These are phyloP conservation scores for Myotis brandtii DNA, from an alignment of 2,113 vertebrate genomes.

Conservation along the genomic window DNA sequence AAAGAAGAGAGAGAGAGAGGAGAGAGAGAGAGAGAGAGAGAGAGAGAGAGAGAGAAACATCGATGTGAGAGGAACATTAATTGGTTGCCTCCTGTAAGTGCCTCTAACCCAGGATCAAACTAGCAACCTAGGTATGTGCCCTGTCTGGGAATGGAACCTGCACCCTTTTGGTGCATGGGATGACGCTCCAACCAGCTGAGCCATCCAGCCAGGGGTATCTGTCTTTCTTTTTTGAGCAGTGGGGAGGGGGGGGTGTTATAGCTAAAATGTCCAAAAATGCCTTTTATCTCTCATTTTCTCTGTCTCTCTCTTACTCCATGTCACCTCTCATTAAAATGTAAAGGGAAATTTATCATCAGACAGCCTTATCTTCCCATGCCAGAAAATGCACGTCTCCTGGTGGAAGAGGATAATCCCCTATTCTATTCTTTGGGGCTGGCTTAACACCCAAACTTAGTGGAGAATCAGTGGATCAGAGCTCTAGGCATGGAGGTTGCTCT, in stretches of 20 bases:
- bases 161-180: no score
- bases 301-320: neutral
- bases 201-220: no score
- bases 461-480: neutral
- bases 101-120: no score
- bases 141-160: no score
- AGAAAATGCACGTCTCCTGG: neutral
- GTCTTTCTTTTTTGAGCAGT: neutral
- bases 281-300: slow-evolving; percentile 26
- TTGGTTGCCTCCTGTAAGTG: no score
- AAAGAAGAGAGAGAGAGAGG: no score
- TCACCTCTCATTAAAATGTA: slow-evolving; percentile 8
- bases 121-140: no score
- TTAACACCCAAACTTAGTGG: neutral
- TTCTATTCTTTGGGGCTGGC: neutral
- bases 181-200: no score
- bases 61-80: no score
- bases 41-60: no score
- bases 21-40: no score
- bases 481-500: neutral
- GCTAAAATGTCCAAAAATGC: neutral
- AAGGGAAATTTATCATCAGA: neutral
- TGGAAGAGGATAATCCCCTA: neutral
- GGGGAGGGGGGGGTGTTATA: neutral
- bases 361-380: neutral